Conservation (phyloP, 2,888 invertebrate genomes). For the Unio pictorum region DNA sequence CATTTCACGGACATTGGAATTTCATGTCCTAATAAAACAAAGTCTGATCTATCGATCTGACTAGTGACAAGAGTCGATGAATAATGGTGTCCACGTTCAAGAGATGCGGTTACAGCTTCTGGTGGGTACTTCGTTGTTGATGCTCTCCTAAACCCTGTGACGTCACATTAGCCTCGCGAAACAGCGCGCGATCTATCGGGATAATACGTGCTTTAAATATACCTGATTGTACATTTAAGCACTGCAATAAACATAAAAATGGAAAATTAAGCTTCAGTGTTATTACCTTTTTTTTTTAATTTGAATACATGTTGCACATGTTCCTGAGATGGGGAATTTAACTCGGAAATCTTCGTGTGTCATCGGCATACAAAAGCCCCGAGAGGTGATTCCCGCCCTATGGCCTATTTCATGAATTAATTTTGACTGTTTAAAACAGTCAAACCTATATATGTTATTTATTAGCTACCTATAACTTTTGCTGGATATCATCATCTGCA, state of each 20-base stretch:
- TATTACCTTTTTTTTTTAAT: slow-evolving; percentile 1
- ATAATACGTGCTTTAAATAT: slow-evolving; percentile 9
- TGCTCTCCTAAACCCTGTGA: slow-evolving; percentile 53
- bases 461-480: no score
- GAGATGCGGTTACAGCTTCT: slow-evolving; percentile 21
- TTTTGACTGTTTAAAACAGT: no score
- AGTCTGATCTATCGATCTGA: slow-evolving; percentile 15
- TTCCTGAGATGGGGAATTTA: slow-evolving; percentile 19
- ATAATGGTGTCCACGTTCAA: slow-evolving; percentile 8
- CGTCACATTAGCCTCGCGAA: slow-evolving; percentile 49
- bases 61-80: slow-evolving; percentile 7
- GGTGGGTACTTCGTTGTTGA: slow-evolving; percentile 57
- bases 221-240: no score
- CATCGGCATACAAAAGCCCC: slow-evolving; percentile 20
- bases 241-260: neutral
- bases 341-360: slow-evolving; percentile 21
- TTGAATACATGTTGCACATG: slow-evolving; percentile 9
- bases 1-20: slow-evolving; percentile 8
- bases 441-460: no score
- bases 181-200: slow-evolving; percentile 46
- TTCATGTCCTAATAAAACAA: slow-evolving; percentile 9
- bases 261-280: neutral
- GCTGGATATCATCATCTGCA: no score
- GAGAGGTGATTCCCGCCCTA: slow-evolving; percentile 27
- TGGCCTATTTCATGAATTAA: slow-evolving; percentile 16